phyloP scores from a whole-genome alignment of 2,113 vertebrate genomes.

The Spizaetus ornatus region DNA sequence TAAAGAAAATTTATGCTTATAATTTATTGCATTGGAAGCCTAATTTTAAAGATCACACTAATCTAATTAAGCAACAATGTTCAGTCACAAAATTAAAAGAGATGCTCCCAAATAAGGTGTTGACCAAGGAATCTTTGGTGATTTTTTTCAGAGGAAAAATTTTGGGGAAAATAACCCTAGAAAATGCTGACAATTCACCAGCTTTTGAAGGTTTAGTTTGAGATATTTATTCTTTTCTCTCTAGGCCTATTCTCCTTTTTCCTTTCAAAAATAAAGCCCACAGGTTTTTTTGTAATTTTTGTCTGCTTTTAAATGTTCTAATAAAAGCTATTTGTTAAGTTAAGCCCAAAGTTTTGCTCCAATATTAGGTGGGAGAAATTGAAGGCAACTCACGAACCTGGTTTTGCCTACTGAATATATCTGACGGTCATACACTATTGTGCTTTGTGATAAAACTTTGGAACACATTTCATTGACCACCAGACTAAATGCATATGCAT shows the following conservation, averaged over 20 bases:
- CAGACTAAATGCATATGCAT: not conserved
- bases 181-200: not conserved
- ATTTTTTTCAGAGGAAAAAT: not conserved
- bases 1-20: not conserved
- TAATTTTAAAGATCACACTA: not conserved
- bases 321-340: not conserved
- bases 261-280: not conserved
- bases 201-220: not conserved
- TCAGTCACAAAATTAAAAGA: not conserved
- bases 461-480: not conserved
- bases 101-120: not conserved
- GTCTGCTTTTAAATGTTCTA: not conserved
- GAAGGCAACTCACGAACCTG: not conserved
- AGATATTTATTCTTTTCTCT: not conserved
- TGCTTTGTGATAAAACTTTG: not conserved
- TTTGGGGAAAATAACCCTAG: not conserved
- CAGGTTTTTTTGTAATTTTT: not conserved
- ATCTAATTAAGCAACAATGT: not conserved
- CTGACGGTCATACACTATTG: not conserved
- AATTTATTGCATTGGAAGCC: not conserved
- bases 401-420: not conserved
- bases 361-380: not conserved
- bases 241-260: not conserved
- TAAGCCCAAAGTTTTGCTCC: not conserved
- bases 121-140: not conserved